phyloP scores from a whole-genome alignment of 2,888 invertebrate genomes.

The Rhingia campestris region DNA sequence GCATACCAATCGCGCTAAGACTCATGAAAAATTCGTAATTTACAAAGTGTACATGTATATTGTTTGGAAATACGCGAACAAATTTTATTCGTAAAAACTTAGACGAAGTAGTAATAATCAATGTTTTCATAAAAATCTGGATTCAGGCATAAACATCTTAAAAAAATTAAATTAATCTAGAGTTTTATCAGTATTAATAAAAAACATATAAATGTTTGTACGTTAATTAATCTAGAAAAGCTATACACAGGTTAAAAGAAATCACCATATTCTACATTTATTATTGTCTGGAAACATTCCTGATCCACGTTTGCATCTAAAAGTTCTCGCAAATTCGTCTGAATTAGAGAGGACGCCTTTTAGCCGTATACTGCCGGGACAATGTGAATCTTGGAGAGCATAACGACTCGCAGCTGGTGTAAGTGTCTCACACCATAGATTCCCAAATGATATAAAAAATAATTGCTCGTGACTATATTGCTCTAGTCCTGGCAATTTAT shows the following conservation, averaged over 20 bases:
- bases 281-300: conserved; percentile 84
- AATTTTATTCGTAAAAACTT: too few species aligned
- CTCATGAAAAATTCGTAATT: too few species aligned
- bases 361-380: conserved; percentile 88
- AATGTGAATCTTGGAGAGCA: conserved; percentile 89
- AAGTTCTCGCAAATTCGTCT: conserved; percentile 88
- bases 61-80: too few species aligned
- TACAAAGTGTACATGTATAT: too few species aligned
- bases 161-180: background rate
- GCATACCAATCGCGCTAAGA: too few species aligned
- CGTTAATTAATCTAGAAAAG: background rate
- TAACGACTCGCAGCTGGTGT: conserved; percentile 86
- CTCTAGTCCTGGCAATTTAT: conserved; percentile 88
- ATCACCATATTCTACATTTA: conserved; percentile 85
- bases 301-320: conserved; percentile 84
- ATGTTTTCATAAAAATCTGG: too few species aligned
- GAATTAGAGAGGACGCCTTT: conserved; percentile 89
- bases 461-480: conserved; percentile 88
- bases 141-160: background rate
- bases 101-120: too few species aligned
- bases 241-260: too few species aligned
- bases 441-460: conserved; percentile 91
- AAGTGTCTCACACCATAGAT: conserved; percentile 93
- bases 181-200: background rate
- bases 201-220: background rate